These are phyloP conservation scores for Drosophila mimetica DNA, from an alignment of 2,888 invertebrate genomes.

Conservation along the genomic window DNA sequence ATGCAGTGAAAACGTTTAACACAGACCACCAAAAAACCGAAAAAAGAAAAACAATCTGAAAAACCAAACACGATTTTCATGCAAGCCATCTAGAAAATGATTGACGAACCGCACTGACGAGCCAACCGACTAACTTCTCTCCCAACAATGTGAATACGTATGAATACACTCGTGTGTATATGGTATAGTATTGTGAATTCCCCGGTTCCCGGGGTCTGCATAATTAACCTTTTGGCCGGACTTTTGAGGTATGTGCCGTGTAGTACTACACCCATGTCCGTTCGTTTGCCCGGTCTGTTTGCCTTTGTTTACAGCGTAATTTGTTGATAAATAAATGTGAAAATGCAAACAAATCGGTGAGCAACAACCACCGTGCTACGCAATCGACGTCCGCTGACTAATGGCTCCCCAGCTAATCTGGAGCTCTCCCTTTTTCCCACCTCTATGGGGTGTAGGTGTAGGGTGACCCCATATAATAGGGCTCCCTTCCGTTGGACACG, in stretches of 20 bases:
- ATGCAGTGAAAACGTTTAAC: conserved; percentile 67
- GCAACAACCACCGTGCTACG: conserved; percentile 61
- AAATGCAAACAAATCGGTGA: conserved; percentile 70
- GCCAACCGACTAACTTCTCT: conserved; percentile 35
- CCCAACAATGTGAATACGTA: conserved; percentile 1
- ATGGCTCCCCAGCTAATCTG: conserved; percentile 32
- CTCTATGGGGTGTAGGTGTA: background rate
- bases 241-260: conserved; percentile 15
- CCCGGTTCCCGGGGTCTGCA: conserved; percentile 50
- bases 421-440: background rate
- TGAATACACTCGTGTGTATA: background rate
- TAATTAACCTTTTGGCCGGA: conserved; percentile 72
- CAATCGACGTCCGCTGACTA: conserved; percentile 68
- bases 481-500: conserved; percentile 55
- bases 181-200: conserved; percentile 32
- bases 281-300: conserved; percentile 32
- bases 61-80: conserved; percentile 78
- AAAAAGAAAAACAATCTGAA: conserved; percentile 26
- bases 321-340: conserved; percentile 65
- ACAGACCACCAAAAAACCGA: conserved; percentile 37
- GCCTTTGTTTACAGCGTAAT: conserved; percentile 68
- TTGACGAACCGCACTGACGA: conserved; percentile 60
- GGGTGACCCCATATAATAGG: conserved; percentile 23
- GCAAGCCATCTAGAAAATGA: conserved; percentile 64
- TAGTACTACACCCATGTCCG: conserved; percentile 38